These are phyloP conservation scores for Fringilla coelebs DNA, from an alignment of 2,797 vertebrate species.

Conservation along the genomic window DNA sequence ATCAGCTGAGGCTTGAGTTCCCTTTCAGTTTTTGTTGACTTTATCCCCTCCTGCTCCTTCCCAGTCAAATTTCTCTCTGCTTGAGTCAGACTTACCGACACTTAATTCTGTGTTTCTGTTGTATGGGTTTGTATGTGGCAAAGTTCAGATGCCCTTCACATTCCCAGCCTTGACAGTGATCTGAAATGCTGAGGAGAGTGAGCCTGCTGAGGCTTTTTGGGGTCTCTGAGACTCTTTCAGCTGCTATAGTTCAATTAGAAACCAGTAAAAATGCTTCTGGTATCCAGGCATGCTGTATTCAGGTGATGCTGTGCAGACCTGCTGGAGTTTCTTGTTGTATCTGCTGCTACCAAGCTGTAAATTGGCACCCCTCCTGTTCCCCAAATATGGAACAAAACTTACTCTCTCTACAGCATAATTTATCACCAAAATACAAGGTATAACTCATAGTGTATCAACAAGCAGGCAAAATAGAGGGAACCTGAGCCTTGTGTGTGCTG, in stretches of 20 bases:
- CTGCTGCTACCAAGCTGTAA: background rate
- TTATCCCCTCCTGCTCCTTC: slow-evolving; percentile 10
- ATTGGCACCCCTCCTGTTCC: background rate
- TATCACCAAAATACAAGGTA: background rate
- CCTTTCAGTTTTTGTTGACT: slow-evolving; percentile 45
- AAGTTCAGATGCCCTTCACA: background rate
- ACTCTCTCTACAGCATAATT: background rate
- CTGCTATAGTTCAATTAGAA: background rate
- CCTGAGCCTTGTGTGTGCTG: background rate
- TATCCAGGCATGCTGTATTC: background rate
- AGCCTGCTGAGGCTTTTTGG: background rate
- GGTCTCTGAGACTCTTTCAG: background rate
- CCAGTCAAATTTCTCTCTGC: background rate
- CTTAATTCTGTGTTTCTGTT: background rate
- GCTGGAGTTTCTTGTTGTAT: background rate
- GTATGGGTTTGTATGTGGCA: background rate
- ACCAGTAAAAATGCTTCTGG: background rate
- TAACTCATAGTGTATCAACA: background rate
- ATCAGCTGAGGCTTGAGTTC: slow-evolving; percentile 37
- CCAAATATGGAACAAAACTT: background rate
- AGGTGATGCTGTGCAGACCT: background rate
- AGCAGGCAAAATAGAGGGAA: background rate
- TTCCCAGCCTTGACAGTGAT: background rate
- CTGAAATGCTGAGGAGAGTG: background rate
- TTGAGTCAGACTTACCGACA: background rate